Percentiles rank a stretch among this genome's conserved stretches.
Evolutionary conservation across 2,797 vertebrate genomes (phyloP).

Genomic region (Sorex maritimensis): DNA sequence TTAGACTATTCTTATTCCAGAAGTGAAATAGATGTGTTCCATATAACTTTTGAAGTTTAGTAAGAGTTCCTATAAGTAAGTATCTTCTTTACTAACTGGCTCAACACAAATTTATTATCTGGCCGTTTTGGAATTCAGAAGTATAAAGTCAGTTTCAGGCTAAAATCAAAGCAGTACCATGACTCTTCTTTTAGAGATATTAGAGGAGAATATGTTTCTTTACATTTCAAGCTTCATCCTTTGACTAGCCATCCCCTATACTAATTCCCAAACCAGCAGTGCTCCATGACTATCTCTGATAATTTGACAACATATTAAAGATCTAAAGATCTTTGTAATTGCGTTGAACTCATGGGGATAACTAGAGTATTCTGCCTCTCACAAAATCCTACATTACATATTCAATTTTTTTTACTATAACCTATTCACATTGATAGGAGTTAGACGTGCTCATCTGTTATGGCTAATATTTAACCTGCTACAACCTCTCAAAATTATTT

Average conservation of each 20-base stretch:
- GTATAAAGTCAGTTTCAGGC: neutral
- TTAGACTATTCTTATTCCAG: constrained; percentile 31
- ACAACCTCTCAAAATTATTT: neutral
- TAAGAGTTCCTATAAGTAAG: neutral
- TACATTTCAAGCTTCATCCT: neutral
- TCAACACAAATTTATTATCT: neutral
- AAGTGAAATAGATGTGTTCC: constrained; percentile 47
- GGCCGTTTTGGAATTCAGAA: neutral
- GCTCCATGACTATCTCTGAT: neutral
- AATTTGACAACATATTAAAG: no score
- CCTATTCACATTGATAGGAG: neutral
- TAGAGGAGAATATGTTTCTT: neutral
- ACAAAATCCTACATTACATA: neutral
- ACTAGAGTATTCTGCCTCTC: neutral
- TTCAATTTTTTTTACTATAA: neutral
- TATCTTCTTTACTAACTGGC: no score
- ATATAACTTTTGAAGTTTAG: constrained; percentile 38
- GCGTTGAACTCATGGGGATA: neutral
- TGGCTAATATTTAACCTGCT: neutral
- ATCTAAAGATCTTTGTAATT: neutral
- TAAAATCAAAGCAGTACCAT: neutral
- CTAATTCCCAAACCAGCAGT: neutral
- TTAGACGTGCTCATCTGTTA: no score
- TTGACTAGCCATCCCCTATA: neutral
- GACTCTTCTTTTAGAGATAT: neutral